These are phyloP conservation scores for Psittacara wagleri DNA, from an alignment of 2,113 vertebrate genomes.

Conservation along the genomic window DNA sequence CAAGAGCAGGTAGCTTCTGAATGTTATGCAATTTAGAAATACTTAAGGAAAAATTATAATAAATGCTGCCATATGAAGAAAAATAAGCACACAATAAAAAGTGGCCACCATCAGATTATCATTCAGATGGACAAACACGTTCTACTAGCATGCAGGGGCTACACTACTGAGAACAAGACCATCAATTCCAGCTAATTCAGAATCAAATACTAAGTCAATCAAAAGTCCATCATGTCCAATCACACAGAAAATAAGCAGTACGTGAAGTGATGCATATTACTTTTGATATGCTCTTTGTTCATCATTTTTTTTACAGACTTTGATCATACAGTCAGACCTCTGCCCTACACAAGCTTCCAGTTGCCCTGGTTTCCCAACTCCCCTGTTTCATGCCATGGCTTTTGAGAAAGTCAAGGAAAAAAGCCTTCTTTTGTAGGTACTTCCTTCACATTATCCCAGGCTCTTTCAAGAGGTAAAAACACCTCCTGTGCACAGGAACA, in stretches of 20 bases:
- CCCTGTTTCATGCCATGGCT: background rate
- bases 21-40: background rate
- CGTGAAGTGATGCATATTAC: accelerated
- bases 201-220: background rate
- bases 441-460: background rate
- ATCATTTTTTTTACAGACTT: background rate
- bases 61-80: background rate
- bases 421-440: background rate
- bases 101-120: background rate
- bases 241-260: background rate
- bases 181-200: background rate
- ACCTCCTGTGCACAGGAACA: background rate
- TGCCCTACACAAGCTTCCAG: background rate
- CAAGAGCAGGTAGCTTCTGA: background rate
- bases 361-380: background rate
- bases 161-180: background rate
- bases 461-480: background rate
- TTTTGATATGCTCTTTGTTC: background rate
- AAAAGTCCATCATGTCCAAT: background rate
- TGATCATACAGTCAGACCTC: background rate
- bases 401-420: background rate
- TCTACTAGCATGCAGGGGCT: background rate
- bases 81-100: background rate
- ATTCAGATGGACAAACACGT: background rate
- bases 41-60: background rate